phyloP scores from a whole-genome alignment of 2,797 vertebrate genomes.

The Forpus xanthops region DNA sequence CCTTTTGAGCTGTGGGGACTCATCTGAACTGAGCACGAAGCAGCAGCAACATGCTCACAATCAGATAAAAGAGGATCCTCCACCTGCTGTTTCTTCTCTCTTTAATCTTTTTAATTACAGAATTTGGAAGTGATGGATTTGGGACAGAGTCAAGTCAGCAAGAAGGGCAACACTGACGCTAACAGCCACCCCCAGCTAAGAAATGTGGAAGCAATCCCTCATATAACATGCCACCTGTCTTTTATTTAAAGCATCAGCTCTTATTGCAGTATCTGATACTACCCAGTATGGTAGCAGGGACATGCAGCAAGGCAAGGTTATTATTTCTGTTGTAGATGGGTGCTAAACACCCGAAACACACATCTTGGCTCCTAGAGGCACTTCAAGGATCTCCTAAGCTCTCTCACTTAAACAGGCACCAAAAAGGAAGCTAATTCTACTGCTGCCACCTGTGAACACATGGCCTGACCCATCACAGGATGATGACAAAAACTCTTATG shows the following conservation, averaged over 20 bases:
- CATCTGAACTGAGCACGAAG: neutral
- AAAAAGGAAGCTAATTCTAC: neutral
- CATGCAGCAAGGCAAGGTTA: neutral
- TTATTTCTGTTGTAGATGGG: neutral
- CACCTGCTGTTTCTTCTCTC: neutral
- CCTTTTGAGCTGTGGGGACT: neutral
- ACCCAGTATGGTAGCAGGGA: neutral
- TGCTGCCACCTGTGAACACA: neutral
- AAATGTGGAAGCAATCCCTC: neutral
- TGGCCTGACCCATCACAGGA: neutral
- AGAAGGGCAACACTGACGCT: neutral
- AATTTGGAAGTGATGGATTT: neutral
- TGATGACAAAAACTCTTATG: neutral
- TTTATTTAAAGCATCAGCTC: constrained; percentile 42
- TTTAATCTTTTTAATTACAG: neutral
- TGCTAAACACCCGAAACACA: neutral
- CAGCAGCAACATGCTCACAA: neutral
- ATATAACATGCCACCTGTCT: neutral
- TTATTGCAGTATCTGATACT: neutral
- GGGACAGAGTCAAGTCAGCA: neutral
- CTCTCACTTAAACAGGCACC: neutral
- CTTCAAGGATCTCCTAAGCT: neutral
- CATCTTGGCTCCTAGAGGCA: neutral
- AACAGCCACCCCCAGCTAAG: neutral
- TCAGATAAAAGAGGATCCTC: rapidly evolving